phyloP scores from a whole-genome alignment of 2,888 invertebrate species.

The Serripes groenlandicus region DNA sequence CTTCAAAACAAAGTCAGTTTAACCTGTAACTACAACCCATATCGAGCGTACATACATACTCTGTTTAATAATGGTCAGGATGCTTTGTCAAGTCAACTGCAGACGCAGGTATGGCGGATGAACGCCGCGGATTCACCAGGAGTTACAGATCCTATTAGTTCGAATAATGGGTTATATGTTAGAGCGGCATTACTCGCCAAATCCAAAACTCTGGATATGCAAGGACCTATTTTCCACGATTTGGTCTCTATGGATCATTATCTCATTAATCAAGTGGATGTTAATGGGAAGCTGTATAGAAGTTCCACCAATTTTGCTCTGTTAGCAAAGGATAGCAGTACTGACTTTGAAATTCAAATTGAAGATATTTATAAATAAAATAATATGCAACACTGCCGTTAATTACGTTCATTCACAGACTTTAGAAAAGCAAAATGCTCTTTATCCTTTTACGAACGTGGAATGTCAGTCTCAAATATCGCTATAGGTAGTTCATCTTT shows the following conservation, averaged over 20 bases:
- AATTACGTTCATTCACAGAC: constrained; percentile 33
- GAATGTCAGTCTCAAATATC: constrained; percentile 32
- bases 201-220: constrained; percentile 31
- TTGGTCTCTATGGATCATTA: constrained; percentile 50
- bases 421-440: constrained; percentile 33
- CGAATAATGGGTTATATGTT: constrained; percentile 13
- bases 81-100: constrained; percentile 18
- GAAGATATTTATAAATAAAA: constrained; percentile 38
- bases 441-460: constrained; percentile 29
- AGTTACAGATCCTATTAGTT: constrained; percentile 3
- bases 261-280: constrained; percentile 52
- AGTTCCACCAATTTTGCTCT: constrained; percentile 43
- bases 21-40: constrained; percentile 28
- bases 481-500: constrained; percentile 44
- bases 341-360: constrained; percentile 29
- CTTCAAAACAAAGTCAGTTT: constrained; percentile 31
- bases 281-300: constrained; percentile 50
- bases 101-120: constrained; percentile 2
- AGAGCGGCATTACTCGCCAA: constrained; percentile 26
- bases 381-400: constrained; percentile 34
- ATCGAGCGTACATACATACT: constrained; percentile 22
- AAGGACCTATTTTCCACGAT: constrained; percentile 56
- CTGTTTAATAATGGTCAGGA: constrained; percentile 33
- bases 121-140: constrained; percentile 23
- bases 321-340: constrained; percentile 17